Percentiles rank a stretch among this genome's conserved stretches.
Evolutionary conservation across 2,888 invertebrate species (phyloP).

Genomic region (Cepaea hortensis): DNA sequence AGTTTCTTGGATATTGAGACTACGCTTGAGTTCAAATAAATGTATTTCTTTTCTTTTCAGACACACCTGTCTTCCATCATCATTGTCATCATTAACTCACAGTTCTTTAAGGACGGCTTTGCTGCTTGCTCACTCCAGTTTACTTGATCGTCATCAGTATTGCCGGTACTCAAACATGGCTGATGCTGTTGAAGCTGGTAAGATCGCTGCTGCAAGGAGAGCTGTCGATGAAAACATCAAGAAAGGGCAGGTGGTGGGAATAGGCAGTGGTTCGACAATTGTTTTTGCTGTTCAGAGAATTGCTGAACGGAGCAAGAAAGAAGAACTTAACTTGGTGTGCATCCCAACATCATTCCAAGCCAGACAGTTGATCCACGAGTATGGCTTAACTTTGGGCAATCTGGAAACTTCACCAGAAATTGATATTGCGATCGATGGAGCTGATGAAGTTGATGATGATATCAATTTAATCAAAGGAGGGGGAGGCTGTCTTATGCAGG

Average conservation of each 20-base stretch:
- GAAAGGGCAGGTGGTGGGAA: constrained; percentile 83
- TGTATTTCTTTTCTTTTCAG: constrained; percentile 5
- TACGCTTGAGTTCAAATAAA: not conserved
- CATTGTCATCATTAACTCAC: not conserved
- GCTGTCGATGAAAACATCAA: constrained; percentile 71
- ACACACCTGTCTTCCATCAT: constrained; percentile 13
- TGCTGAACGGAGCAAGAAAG: constrained; percentile 79
- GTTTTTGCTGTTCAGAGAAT: constrained; percentile 92
- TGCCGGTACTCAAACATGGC: constrained; percentile 52
- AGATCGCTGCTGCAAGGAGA: constrained; percentile 68
- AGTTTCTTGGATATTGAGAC: not conserved
- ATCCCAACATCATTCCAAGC: constrained; percentile 97
- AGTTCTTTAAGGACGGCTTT: not conserved
- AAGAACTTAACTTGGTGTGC: constrained; percentile 87
- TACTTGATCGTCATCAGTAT: not conserved
- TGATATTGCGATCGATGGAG: constrained; percentile 95
- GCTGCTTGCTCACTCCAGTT: not conserved
- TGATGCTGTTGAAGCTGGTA: constrained; percentile 64
- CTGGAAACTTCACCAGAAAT: constrained; percentile 88
- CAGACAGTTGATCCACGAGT: constrained; percentile 88
- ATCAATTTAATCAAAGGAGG: constrained; percentile 97
- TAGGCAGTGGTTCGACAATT: constrained; percentile 96
- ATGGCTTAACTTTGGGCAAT: constrained; percentile 87
- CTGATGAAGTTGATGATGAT: constrained; percentile 94
- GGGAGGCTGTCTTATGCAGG: constrained; percentile 96